Evolutionary conservation across 2,888 invertebrate species (phyloP).

Genomic region (Drosophila paranaensis): DNA sequence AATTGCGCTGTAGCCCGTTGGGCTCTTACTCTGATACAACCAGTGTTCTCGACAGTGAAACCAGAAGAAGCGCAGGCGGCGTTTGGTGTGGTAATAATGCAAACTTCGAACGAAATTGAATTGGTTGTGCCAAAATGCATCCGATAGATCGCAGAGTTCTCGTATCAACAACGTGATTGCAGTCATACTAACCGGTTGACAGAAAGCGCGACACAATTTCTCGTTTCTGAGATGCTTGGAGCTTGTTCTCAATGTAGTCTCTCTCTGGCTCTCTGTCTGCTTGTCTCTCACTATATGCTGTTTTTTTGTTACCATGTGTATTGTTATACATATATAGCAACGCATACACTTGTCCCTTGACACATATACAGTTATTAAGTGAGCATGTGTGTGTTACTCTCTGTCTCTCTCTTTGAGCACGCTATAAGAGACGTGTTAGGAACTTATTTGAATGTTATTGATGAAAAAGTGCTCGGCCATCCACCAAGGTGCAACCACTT

Average conservation of each 20-base stretch:
- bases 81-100: slow-evolving; percentile 70
- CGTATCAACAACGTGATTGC: slow-evolving; percentile 80
- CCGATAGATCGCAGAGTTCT: slow-evolving; percentile 78
- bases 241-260: slow-evolving; percentile 25
- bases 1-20: not conserved
- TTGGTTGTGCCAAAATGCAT: slow-evolving; percentile 79
- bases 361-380: not conserved
- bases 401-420: slow-evolving; percentile 1
- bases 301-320: not conserved
- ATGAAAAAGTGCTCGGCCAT: slow-evolving; percentile 1
- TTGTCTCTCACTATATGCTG: not conserved
- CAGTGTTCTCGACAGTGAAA: slow-evolving; percentile 77
- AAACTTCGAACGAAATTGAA: slow-evolving; percentile 74
- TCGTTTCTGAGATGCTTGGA: slow-evolving; percentile 44
- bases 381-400: slow-evolving; percentile 1
- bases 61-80: slow-evolving; percentile 73
- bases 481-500: slow-evolving; percentile 24
- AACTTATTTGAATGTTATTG: slow-evolving; percentile 2
- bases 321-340: not conserved
- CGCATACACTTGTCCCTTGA: not conserved
- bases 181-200: slow-evolving; percentile 76
- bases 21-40: slow-evolving; percentile 54
- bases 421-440: not conserved
- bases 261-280: slow-evolving; percentile 5
- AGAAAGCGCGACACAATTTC: slow-evolving; percentile 21